Base-by-base conservation (phyloP, 2,113 vertebrate species). In the Taxidea taxus region DNA sequence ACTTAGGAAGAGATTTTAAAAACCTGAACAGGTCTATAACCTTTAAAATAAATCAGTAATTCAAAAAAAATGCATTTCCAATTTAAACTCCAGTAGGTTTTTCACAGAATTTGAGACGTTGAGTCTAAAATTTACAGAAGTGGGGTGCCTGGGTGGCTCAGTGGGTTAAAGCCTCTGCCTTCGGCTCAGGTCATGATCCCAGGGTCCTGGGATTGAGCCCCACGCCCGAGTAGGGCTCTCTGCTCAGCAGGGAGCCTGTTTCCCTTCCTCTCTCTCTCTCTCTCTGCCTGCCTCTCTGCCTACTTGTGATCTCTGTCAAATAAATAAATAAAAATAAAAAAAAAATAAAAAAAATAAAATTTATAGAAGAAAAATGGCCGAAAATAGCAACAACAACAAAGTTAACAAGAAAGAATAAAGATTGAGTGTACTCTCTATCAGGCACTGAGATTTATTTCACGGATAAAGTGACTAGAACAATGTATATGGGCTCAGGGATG, bases 281-380 rank as follows among this genome's bases (percentile, higher is more conserved):
- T n/a, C n/a, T n/a, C n/a, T n/a, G n/a, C n/a, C n/a, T n/a, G n/a
- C n/a, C n/a, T n/a, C n/a, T n/a, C n/a, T n/a, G n/a, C n/a, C n/a
- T n/a, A n/a, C n/a, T n/a, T n/a, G n/a, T n/a, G n/a, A n/a, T n/a
- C n/a, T n/a, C n/a, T n/a, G n/a, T n/a, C n/a, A n/a, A n/a, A n/a
- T n/a, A n/a, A n/a, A n/a, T n/a, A n/a, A n/a, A n/a, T n/a, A n/a
- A n/a, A n/a, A n/a, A n/a, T n/a, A n/a, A n/a, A 91, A 91, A 97
- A 88, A 91, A 91, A 97, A 88, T 83, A 91, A 91, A 97, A 88
- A 91, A 91, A 97, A 88, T 83, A 91, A 91, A 97, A 88, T 18
- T 80, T 10, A 85, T 4, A 70, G 39, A 80, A 91, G 51, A 91
- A 89, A 92, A 96, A 34, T n/a, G 37, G 31, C 13, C 51, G 10